Percentiles rank a stretch among this genome's conserved stretches.
phyloP scores from a whole-genome alignment of 1,140 invertebrate genomes.

The Chelonus insularis region DNA sequence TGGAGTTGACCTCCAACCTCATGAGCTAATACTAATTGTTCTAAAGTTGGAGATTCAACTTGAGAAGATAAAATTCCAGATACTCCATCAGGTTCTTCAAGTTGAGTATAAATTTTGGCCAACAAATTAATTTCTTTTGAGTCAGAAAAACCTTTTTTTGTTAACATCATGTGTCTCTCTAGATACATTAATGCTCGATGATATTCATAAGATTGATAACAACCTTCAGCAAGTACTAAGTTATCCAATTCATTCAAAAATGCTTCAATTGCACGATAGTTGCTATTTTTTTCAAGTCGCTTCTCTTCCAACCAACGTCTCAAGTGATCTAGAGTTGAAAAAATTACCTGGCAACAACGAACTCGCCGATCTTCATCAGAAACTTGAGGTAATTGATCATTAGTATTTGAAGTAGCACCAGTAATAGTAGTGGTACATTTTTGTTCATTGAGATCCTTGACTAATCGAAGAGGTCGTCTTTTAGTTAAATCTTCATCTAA shows the following conservation, averaged over 20 bases:
- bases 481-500: slow-evolving; percentile 46
- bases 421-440: not conserved
- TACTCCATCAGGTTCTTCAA: slow-evolving; percentile 78
- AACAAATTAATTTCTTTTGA: slow-evolving; percentile 59
- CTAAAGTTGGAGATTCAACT: slow-evolving; percentile 68
- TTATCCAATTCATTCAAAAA: slow-evolving; percentile 67
- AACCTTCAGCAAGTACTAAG: slow-evolving; percentile 68
- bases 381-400: slow-evolving; percentile 33
- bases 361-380: slow-evolving; percentile 54
- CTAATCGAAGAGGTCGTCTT: slow-evolving; percentile 39
- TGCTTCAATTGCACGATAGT: slow-evolving; percentile 45
- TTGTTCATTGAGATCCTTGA: not conserved
- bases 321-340: slow-evolving; percentile 72
- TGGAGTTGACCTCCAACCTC: slow-evolving; percentile 73
- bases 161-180: slow-evolving; percentile 69
- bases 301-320: slow-evolving; percentile 73
- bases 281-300: slow-evolving; percentile 50
- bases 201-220: slow-evolving; percentile 73
- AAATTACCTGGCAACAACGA: slow-evolving; percentile 63
- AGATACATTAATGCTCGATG: slow-evolving; percentile 74
- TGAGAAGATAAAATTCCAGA: slow-evolving; percentile 71
- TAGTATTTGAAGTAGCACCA: not conserved
- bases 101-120: slow-evolving; percentile 71
- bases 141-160: slow-evolving; percentile 63
- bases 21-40: slow-evolving; percentile 73